Base-by-base conservation (phyloP, 2,888 invertebrate genomes). In the Euplexia lucipara region DNA sequence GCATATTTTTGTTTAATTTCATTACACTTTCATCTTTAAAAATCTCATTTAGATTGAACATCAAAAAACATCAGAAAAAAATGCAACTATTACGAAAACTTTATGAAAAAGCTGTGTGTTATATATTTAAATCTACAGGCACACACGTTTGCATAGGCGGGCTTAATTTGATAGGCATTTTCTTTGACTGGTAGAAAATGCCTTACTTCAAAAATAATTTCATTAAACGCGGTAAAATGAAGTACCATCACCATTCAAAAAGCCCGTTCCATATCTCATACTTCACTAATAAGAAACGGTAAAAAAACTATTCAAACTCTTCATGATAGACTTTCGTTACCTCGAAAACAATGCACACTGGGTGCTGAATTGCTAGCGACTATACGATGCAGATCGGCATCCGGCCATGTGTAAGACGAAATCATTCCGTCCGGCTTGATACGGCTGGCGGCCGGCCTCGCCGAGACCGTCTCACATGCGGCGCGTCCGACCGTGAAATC, bases 401-500 rank as follows among this genome's bases (percentile, higher is more conserved):
- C 66, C 79, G 73, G 34, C 75, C 80, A 84, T 73, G 86, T 82
- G 70, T 65, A 70, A 83, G 83, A 81, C 79, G 78, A 72, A 83
- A 86, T 85, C 83, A 86, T 88, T 86, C 85, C 87, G 66, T 72
- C 69, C 73, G 82, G 81, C 75, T 85, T 80, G 78, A 67, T 70
- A 60, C 60, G 48, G 67, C 63, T 58, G 51, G 59, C 61, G 54
- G 53, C 52, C 52, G 52, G 68, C 41, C 39, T 51, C 73, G 66
- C 53, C 67, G 64, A 67, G 68, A 56, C 65, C 60, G 74, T 80
- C 71, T 83, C 78, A 73, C 66, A 70, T 70, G 35, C 65, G 59
- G 49, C 63, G 84, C 82, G 78, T 81, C 70, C 77, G 70, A 75
- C 79, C 82, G 76, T 83, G 77, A 81, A 82, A 84, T 83, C 75